Base-by-base conservation (phyloP, 1,140 invertebrate species). In the Triops longicaudatus region DNA sequence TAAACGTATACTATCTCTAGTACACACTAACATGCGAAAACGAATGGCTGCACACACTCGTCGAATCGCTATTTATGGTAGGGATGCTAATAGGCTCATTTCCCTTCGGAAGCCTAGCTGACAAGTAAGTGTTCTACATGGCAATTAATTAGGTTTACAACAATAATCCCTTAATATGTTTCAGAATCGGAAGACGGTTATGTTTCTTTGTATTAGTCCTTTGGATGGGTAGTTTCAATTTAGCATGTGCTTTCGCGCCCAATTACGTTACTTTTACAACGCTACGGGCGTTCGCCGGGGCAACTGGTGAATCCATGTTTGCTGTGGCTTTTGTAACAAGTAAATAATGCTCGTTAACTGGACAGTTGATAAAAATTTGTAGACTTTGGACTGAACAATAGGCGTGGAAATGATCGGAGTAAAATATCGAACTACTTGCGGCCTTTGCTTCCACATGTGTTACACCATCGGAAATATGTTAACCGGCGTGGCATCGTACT, bases 11-110 rank as follows among this genome's bases (percentile, higher is more conserved):
- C 7, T 22, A 9, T 11, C 26, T 77, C 26, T 44, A 77, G 76
- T 77, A 73, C 43, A 14, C 1, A 73, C 22, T 77, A 28, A 72
- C 72, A 14, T 77, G 76, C 43, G 22, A 77, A 22, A 73, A 77
- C 27, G 63, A 71, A 22, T 77, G 31, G 72, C 42, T 73, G 73
- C 76, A 71, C 14, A 77, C 76, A 22, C 26, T 77, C 14, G 72
- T 77, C 28, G 28, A 31, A 22, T 77, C 76, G 12, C 26, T 77
- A 12, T 73, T 73, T 11, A 77, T 77, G 76, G 72, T 27, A 9
- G 76, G 76, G 31, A 44, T 77, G 42, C 17, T 77, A 42, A 42
- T 73, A 26, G 76, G 76, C 14, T 72, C 76, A 4, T 73, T 77
- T 44, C 27, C 41, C 0, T 27, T 77, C 6, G 76, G 76, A 1